Evolutionary conservation across 1,140 invertebrate species (phyloP).

Genomic region (Piezodorus guildinii): DNA sequence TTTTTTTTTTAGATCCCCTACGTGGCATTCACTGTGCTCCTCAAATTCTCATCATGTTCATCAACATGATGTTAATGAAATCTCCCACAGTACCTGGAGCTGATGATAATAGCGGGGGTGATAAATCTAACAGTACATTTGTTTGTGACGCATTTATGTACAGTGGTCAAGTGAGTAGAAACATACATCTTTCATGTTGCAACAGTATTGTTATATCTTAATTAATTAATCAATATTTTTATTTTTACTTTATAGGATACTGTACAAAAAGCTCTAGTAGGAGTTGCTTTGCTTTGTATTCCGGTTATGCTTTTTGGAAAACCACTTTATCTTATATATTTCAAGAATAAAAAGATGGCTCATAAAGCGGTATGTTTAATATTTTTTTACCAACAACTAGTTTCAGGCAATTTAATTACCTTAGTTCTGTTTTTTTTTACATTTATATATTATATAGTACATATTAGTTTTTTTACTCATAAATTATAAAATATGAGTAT

Average conservation of each 20-base stretch:
- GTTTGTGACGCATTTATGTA: conserved; percentile 44
- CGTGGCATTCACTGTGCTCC: conserved; percentile 54
- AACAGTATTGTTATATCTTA: background rate
- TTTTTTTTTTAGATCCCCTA: background rate
- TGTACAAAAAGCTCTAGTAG: conserved; percentile 42
- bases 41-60: conserved; percentile 78
- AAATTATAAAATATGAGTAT: too few relatives aligned
- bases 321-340: conserved; percentile 49
- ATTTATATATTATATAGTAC: too few relatives aligned
- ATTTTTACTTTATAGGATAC: conserved; percentile 26
- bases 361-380: conserved; percentile 10
- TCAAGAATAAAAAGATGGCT: conserved; percentile 22
- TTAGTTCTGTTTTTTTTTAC: background rate
- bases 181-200: background rate
- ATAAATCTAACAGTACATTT: conserved; percentile 15
- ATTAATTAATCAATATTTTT: conserved; percentile 3
- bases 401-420: background rate
- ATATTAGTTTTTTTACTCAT: too few relatives aligned
- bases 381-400: too few relatives aligned
- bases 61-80: conserved; percentile 82
- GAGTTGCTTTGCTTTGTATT: conserved; percentile 68
- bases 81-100: conserved; percentile 29
- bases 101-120: conserved; percentile 32
- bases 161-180: conserved; percentile 43
- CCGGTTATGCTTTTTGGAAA: conserved; percentile 89